Base-by-base conservation (phyloP, 2,888 invertebrate genomes). In the Neuroscelio doddi region DNA sequence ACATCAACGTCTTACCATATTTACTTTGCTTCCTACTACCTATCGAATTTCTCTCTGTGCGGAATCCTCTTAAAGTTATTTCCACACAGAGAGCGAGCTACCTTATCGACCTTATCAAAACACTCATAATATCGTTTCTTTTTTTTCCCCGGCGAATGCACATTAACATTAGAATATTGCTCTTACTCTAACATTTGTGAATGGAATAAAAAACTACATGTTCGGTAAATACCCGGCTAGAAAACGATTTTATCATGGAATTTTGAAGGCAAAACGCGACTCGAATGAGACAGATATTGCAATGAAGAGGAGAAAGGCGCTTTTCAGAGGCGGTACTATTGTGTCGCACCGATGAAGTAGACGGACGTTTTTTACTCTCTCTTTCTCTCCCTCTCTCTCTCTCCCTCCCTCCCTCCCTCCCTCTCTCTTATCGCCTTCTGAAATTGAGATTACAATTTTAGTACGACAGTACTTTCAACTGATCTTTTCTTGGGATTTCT, bases 241-340 rank as follows among this genome's bases (percentile, higher is more conserved):
- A 69, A 64, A 72, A 75, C 68, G 71, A 72, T 77, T 76, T 70
- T 71, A 70, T 72, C 68, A 68, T 71, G 70, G 73, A 74, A 71
- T 76, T 73, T 70, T 59, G 68, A 69, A 64, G 71, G 73, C 67
- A 76, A 73, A 72, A 67, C 69, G 66, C 53, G 71, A 70, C 67
- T 59, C 70, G 65, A 66, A 52, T 71, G 64, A 68, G 65, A 70
- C 68, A 62, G 66, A 70, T 73, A 74, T 73, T 64, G 61, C 45
- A 46, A 53, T 58, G 45, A 38, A 42, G 41, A 55, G 47, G 55
- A 47, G 26, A 36, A 15, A 47, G 41, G 50, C 38, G 41, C 27
- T 49, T 52, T 39, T 49, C 17, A 9, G 47, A 30, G 16, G 36
- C 17, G 2, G 29, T 27, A 9, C 41, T 21, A 49, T 41, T 49